Base-by-base conservation (phyloP, 2,113 vertebrate genomes). In the Ophiodon elongatus region DNA sequence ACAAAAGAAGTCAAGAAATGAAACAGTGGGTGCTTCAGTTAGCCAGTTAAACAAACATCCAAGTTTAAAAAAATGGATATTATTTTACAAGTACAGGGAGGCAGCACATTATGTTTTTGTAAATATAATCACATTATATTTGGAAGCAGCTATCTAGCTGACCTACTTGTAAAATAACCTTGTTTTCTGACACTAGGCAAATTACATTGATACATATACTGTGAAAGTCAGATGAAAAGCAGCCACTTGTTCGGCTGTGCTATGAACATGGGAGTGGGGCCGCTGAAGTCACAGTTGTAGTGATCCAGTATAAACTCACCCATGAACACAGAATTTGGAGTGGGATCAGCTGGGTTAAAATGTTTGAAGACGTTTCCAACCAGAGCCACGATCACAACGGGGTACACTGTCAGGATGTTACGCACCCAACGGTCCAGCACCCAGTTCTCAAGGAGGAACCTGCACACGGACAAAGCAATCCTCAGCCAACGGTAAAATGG, bases 371-470 rank as follows among this genome's bases (percentile, higher is more conserved):
- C 0, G 0, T 91, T 96, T 90, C 96, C 95, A 0, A 88, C 64
- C 78, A 96, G 92, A 85, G 94, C 96, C 83, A 91, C 82, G 9
- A 96, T 95, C 56, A 97, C 85, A 82, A 96, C 95, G 0, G 95
- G 94, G 76, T 96, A 96, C 10, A 95, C 60, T 0, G 94, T 96
- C 70, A 96, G 83, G 76, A 96, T 96, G 59, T 97, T 95, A 3
- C 94, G 88, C 71, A 97, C 95, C 63, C 96, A 96, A 8, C 94
- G 94, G 85, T 95, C 95, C 80, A 97, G 76, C 8, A 95, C 31
- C 82, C 95, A 95, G 90, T 95, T 97, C 91, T 97, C 96, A 29
- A 97, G 85, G 52, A 91, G 90, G 89, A 96, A 96, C 96, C 96
- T 96, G 86, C 11, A 65, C 57, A 89, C 31, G 56, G 1, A 57